Conservation (phyloP, 2,113 vertebrate species). For the Callipepla californica region DNA sequence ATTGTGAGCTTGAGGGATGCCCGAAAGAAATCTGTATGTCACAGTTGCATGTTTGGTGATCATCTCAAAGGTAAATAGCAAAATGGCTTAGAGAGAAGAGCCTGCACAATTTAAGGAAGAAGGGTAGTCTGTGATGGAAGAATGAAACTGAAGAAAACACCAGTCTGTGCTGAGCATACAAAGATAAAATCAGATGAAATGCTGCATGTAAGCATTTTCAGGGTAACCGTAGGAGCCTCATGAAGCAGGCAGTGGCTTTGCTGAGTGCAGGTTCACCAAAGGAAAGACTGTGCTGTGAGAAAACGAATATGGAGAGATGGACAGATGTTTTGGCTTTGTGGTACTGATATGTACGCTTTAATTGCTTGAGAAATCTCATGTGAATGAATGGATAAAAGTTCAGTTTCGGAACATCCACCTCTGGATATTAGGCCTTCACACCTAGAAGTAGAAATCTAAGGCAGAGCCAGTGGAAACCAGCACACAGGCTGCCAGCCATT, state of each 20-base stretch:
- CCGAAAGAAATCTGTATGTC: background rate
- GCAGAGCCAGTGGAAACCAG: slow-evolving; percentile 10
- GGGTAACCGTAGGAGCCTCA: background rate
- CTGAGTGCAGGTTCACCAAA: slow-evolving; percentile 7
- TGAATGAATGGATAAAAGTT: slow-evolving; percentile 26
- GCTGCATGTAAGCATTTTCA: slow-evolving; percentile 14
- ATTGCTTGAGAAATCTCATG: background rate
- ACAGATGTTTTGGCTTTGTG: slow-evolving; percentile 26
- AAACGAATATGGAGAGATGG: slow-evolving; percentile 27
- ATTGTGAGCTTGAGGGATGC: background rate
- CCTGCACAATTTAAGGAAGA: background rate
- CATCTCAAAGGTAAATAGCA: background rate
- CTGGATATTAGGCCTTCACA: slow-evolving; percentile 40
- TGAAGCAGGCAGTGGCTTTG: background rate
- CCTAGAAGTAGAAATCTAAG: slow-evolving; percentile 52
- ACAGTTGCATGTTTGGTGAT: background rate
- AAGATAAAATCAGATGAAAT: slow-evolving; percentile 25
- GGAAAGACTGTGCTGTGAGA: background rate
- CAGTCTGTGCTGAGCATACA: background rate
- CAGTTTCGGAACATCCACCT: slow-evolving; percentile 52
- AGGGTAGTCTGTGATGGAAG: background rate
- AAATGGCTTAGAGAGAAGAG: slow-evolving; percentile 15
- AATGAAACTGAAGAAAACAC: background rate
- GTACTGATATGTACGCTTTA: slow-evolving; percentile 22
- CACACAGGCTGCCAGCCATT: slow-evolving; percentile 34